Conservation (phyloP, 2,888 invertebrate genomes). For the Leuctra nigra region DNA sequence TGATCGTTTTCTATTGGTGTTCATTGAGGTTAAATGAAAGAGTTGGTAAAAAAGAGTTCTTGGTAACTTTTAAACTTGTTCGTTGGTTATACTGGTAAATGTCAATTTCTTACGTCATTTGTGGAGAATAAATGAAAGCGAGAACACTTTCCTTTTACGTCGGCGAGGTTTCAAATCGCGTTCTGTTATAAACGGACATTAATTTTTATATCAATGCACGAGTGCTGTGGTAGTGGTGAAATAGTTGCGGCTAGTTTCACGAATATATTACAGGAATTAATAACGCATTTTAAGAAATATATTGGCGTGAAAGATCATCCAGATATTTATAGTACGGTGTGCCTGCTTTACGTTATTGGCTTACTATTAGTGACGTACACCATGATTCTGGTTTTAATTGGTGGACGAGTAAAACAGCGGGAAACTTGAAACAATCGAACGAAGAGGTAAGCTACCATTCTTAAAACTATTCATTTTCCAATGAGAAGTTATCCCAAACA, state of each 20-base stretch:
- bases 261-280: slow-evolving; percentile 8
- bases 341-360: slow-evolving; percentile 10
- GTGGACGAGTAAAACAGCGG: slow-evolving; percentile 4
- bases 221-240: slow-evolving; percentile 26
- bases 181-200: background rate
- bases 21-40: slow-evolving; percentile 7
- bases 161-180: background rate
- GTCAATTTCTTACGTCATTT: slow-evolving; percentile 11
- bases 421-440: slow-evolving; percentile 14
- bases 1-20: slow-evolving; percentile 14
- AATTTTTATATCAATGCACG: slow-evolving; percentile 22
- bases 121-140: background rate
- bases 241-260: slow-evolving; percentile 15
- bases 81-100: slow-evolving; percentile 6
- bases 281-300: background rate
- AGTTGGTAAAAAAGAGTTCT: slow-evolving; percentile 1
- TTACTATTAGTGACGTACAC: slow-evolving; percentile 6
- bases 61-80: slow-evolving; percentile 2
- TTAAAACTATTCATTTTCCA: too few relatives aligned
- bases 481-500: too few relatives aligned
- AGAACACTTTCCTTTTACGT: slow-evolving; percentile 9
- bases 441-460: too few relatives aligned
- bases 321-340: slow-evolving; percentile 14
- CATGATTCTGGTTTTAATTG: slow-evolving; percentile 5
- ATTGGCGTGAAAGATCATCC: background rate